Evolutionary conservation across 2,113 vertebrate genomes (phyloP).

Genomic region (Elephantulus edwardii): DNA sequence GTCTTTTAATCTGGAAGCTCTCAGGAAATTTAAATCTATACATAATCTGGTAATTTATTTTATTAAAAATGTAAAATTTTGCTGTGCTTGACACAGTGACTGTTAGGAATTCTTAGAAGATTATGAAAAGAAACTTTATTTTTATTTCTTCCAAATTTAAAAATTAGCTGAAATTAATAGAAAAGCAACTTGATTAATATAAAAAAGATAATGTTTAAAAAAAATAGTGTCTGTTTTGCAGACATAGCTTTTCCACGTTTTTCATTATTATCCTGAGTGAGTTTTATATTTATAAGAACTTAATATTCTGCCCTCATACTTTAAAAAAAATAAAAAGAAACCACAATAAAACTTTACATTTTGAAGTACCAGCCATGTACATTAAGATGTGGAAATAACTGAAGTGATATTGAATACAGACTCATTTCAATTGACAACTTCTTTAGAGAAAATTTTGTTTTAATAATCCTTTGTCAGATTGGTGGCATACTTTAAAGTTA

Average conservation of each 20-base stretch:
- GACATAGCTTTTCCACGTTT: constrained; percentile 20
- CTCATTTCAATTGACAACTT: not conserved
- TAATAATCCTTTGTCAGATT: constrained; percentile 31
- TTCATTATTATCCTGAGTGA: constrained; percentile 25
- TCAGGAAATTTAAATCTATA: constrained; percentile 51
- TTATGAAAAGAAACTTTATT: constrained; percentile 32
- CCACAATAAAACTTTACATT: constrained; percentile 4
- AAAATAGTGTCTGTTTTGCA: constrained; percentile 9
- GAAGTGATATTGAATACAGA: constrained; percentile 9
- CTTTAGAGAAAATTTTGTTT: not conserved
- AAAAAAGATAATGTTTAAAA: not conserved
- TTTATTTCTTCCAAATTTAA: constrained; percentile 34
- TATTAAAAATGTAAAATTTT: constrained; percentile 41
- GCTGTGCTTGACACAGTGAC: not conserved
- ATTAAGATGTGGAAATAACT: not conserved
- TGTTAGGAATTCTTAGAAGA: constrained; percentile 27
- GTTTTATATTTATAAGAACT: not conserved
- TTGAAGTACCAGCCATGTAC: not conserved
- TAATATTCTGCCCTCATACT: constrained; percentile 4
- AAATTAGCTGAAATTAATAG: constrained; percentile 5
- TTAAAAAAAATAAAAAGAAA: not conserved
- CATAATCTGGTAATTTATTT: not conserved
- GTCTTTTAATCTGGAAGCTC: constrained; percentile 45
- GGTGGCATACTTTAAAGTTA: not conserved
- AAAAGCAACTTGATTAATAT: too few relatives aligned